A percentile compares a stretch with the other conserved stretches of the same genome.
Conservation (phyloP, 2,797 vertebrate species). For the Notoglanidium macrostoma region DNA sequence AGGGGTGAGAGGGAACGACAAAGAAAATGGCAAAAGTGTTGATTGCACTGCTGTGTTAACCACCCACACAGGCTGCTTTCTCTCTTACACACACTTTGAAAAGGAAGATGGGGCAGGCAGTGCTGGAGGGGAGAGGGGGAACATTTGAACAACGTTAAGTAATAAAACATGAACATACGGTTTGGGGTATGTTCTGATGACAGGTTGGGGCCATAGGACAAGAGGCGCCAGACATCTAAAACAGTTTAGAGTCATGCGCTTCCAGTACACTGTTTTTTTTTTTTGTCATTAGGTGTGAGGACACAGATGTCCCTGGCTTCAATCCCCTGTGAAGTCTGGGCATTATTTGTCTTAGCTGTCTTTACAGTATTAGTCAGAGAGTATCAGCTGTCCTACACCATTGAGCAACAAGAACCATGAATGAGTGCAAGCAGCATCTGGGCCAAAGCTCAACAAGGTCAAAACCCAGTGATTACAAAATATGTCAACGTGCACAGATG, state of each 20-base stretch:
- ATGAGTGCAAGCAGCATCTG: not conserved
- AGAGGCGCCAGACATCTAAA: slow-evolving; percentile 35
- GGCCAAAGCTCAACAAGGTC: slow-evolving; percentile 6
- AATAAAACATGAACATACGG: slow-evolving; percentile 34
- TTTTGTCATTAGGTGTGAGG: slow-evolving; percentile 36
- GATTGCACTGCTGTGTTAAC: slow-evolving; percentile 21
- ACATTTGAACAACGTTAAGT: slow-evolving; percentile 22
- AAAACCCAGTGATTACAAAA: not conserved
- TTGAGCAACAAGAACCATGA: slow-evolving; percentile 11
- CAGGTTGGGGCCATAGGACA: slow-evolving; percentile 31
- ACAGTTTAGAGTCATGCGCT: slow-evolving; percentile 31
- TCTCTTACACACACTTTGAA: slow-evolving; percentile 5
- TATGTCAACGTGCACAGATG: not conserved
- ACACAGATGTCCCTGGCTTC: slow-evolving; percentile 33
- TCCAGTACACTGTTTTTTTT: slow-evolving; percentile 14
- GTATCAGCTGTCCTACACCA: slow-evolving; percentile 21
- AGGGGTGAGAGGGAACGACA: not conserved
- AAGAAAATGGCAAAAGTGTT: slow-evolving; percentile 16
- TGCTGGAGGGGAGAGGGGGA: not conserved
- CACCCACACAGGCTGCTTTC: slow-evolving; percentile 18
- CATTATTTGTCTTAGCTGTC: slow-evolving; percentile 23
- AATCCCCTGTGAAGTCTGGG: slow-evolving; percentile 6
- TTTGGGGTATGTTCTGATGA: slow-evolving; percentile 32
- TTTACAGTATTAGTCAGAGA: slow-evolving; percentile 14
- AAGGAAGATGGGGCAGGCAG: not conserved